Evolutionary conservation across 2,888 invertebrate genomes (phyloP).

Genomic region (Agapostemon virescens): DNA sequence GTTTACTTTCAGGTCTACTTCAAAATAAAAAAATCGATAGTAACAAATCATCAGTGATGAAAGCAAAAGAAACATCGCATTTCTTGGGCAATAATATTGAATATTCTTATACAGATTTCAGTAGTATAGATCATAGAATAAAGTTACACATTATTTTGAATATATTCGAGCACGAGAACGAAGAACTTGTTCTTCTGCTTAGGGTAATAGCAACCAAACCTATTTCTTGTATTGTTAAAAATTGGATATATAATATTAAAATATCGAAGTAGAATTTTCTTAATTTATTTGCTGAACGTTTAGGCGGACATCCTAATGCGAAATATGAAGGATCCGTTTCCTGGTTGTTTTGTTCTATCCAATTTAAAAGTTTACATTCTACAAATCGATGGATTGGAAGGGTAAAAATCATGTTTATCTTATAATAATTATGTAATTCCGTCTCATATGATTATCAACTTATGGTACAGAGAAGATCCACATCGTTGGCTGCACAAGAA

Average conservation of each 20-base stretch:
- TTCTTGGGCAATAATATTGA: conserved; percentile 77
- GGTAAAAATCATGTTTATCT: conserved; percentile 67
- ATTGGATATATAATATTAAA: too few species aligned
- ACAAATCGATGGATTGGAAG: conserved; percentile 80
- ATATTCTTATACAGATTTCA: conserved; percentile 82
- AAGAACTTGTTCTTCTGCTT: conserved; percentile 82
- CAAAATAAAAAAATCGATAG: conserved; percentile 80
- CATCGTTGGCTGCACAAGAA: conserved; percentile 82
- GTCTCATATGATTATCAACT: conserved; percentile 8
- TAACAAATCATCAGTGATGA: conserved; percentile 79
- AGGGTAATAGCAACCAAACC: conserved; percentile 76
- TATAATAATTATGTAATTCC: not conserved
- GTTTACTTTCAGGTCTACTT: conserved; percentile 78
- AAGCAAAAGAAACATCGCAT: conserved; percentile 68
- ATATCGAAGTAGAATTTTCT: not conserved
- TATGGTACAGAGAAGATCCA: conserved; percentile 80
- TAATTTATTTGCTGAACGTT: not conserved
- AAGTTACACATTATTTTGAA: conserved; percentile 83
- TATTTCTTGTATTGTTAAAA: not conserved
- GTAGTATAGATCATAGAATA: conserved; percentile 83
- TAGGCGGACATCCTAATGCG: conserved; percentile 80
- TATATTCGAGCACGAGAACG: conserved; percentile 82
- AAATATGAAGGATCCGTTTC: conserved; percentile 73
- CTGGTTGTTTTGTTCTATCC: conserved; percentile 82
- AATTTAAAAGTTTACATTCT: conserved; percentile 82